These are phyloP conservation scores for Gopherus flavomarginatus DNA, from an alignment of 2,113 vertebrate genomes.

Conservation along the genomic window DNA sequence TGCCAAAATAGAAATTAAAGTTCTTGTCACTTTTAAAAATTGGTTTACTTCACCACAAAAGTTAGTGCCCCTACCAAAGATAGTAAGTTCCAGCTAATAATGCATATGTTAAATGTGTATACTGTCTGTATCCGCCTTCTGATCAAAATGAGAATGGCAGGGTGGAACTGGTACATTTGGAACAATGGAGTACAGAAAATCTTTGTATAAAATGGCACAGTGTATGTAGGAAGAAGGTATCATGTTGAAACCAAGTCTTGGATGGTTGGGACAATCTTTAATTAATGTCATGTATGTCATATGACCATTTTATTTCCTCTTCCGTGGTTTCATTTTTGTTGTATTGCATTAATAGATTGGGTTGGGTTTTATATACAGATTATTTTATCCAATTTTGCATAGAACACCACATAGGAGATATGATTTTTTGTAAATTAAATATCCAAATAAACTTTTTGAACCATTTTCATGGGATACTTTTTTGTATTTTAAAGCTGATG, in stretches of 20 bases:
- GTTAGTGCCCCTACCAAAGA: constrained; percentile 50
- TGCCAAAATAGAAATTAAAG: constrained; percentile 55
- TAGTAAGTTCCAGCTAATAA: background rate
- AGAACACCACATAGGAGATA: constrained; percentile 82
- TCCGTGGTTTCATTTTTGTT: constrained; percentile 39
- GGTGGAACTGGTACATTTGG: constrained; percentile 14
- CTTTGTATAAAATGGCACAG: background rate
- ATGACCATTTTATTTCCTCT: background rate
- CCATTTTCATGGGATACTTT: constrained; percentile 47
- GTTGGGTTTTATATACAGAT: constrained; percentile 86
- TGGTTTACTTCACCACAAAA: background rate
- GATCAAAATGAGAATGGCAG: constrained; percentile 8
- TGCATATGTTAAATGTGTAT: constrained; percentile 46
- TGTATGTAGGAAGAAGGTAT: background rate
- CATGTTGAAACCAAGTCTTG: background rate
- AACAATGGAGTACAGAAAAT: constrained; percentile 14
- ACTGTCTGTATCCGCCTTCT: constrained; percentile 57
- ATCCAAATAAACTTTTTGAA: constrained; percentile 81
- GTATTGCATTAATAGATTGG: constrained; percentile 58
- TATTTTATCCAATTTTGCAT: constrained; percentile 85
- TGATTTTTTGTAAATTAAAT: constrained; percentile 84
- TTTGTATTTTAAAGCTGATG: background rate
- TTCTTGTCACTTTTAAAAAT: background rate
- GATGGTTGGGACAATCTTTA: constrained; percentile 65
- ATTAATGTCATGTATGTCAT: constrained; percentile 12